Evolutionary conservation across 23 tunicate genomes (phyloP).

Genomic region (Ascidia mentula): DNA sequence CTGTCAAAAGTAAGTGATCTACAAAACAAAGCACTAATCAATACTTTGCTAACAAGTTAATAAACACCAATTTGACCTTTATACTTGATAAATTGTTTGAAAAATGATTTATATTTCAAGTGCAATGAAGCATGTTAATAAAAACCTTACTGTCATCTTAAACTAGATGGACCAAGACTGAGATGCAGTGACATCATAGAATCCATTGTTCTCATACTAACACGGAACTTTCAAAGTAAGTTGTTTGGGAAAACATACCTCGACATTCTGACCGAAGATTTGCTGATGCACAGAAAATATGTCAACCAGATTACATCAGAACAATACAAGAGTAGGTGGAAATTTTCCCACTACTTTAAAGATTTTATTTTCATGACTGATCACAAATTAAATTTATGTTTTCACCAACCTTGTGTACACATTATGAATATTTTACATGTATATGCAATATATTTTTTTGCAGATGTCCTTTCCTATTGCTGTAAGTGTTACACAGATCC

Average conservation of each 20-base stretch:
- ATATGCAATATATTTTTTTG: neutral
- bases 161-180: slow-evolving; percentile 1
- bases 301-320: neutral
- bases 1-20: neutral
- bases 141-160: too few relatives aligned
- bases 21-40: too few relatives aligned
- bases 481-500: neutral
- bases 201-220: neutral
- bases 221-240: neutral
- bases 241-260: neutral
- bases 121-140: too few relatives aligned
- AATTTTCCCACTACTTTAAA: too few relatives aligned
- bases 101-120: too few relatives aligned
- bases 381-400: too few relatives aligned
- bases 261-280: neutral
- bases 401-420: neutral
- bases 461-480: neutral
- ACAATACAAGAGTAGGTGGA: neutral
- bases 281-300: neutral
- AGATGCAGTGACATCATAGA: neutral
- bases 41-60: too few relatives aligned
- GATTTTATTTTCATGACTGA: too few relatives aligned
- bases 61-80: too few relatives aligned
- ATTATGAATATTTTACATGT: neutral
- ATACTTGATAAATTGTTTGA: too few relatives aligned